A percentile compares a stretch with the other conserved stretches of the same genome.
These are phyloP conservation scores for Papilio aristodemus DNA, from an alignment of 1,140 invertebrate genomes.

Conservation along the genomic window DNA sequence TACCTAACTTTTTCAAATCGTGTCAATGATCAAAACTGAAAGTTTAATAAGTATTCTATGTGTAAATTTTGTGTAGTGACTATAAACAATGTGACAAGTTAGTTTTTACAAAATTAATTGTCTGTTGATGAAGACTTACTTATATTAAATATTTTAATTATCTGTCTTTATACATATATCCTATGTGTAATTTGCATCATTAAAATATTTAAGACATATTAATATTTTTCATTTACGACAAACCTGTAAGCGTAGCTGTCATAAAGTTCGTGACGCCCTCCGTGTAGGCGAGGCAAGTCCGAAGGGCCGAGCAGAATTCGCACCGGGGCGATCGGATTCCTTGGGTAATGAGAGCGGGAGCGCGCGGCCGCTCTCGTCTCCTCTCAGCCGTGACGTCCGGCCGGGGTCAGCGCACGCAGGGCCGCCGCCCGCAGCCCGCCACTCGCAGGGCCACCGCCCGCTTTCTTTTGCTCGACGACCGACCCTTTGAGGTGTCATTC, in stretches of 20 bases:
- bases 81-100: too few species aligned
- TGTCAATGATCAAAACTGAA: too few species aligned
- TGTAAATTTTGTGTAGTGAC: too few species aligned
- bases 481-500: constrained; percentile 69
- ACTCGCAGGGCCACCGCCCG: constrained; percentile 66
- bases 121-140: not conserved
- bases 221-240: not conserved
- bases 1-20: too few species aligned
- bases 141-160: not conserved
- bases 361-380: constrained; percentile 60
- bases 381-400: constrained; percentile 74
- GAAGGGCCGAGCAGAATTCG: constrained; percentile 27
- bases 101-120: too few species aligned
- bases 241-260: not conserved
- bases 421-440: constrained; percentile 62
- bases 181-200: not conserved
- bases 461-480: constrained; percentile 68
- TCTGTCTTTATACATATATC: not conserved
- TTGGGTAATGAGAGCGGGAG: constrained; percentile 45
- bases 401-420: constrained; percentile 74
- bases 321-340: constrained; percentile 37
- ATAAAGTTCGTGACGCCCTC: not conserved
- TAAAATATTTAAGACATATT: not conserved
- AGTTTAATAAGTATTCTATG: too few species aligned
- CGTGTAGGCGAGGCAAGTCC: not conserved